Evolutionary conservation across 2,888 invertebrate species (phyloP).

Genomic region (Caenorhabditis macrosperma): DNA sequence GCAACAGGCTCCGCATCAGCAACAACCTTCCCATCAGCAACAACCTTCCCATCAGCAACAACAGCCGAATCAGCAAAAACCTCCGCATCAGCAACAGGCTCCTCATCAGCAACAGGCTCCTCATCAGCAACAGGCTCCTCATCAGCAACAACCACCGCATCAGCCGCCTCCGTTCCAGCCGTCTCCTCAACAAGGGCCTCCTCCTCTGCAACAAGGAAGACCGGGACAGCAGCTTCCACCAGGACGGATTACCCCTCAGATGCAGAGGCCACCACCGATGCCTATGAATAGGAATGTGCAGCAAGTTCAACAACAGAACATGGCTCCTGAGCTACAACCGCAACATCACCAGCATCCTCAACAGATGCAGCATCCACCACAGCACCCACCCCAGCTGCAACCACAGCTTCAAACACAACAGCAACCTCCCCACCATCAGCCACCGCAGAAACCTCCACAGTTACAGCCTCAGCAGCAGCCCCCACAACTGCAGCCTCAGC

Average conservation of each 20-base stretch:
- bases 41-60: background rate
- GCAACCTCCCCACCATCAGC: too few species aligned
- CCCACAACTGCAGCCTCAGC: too few species aligned
- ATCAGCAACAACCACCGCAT: constrained; percentile 1
- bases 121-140: constrained; percentile 4
- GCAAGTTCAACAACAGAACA: background rate
- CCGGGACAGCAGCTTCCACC: background rate
- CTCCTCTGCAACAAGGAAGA: background rate
- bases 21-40: background rate
- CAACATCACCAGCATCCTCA: background rate
- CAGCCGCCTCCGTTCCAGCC: background rate
- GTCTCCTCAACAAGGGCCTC: background rate
- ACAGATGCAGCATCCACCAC: too few species aligned
- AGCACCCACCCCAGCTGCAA: too few species aligned
- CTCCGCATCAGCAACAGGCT: too few species aligned
- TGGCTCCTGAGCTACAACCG: background rate
- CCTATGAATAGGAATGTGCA: background rate
- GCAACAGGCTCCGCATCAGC: too few species aligned
- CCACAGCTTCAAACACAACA: too few species aligned
- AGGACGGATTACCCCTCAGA: background rate
- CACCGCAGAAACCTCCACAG: too few species aligned
- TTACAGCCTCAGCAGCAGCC: too few species aligned
- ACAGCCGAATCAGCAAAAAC: too few species aligned
- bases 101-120: background rate
- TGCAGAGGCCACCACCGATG: background rate